Conservation (phyloP, 1,140 invertebrate species). For the Calliphora vicina region DNA sequence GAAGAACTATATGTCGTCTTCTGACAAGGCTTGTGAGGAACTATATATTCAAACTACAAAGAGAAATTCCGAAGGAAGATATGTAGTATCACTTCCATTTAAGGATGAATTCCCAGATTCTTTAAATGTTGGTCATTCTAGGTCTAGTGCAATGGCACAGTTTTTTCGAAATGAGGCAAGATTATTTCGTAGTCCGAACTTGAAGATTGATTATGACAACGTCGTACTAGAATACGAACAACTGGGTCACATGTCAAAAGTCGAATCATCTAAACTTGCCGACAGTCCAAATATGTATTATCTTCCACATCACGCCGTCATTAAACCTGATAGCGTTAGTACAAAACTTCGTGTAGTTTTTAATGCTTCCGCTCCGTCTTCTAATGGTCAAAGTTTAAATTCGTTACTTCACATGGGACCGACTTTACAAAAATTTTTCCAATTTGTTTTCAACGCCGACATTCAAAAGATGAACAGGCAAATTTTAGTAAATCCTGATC, state of each 20-base stretch:
- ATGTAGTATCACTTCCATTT: too few relatives aligned
- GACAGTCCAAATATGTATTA: too few relatives aligned
- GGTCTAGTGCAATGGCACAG: not conserved
- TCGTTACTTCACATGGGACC: not conserved
- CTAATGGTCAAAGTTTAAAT: not conserved
- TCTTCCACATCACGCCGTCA: slow-evolving; percentile 20
- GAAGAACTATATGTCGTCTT: too few relatives aligned
- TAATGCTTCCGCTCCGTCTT: not conserved
- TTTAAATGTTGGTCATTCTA: not conserved
- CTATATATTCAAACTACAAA: not conserved
- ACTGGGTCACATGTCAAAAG: too few relatives aligned
- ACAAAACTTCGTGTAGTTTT: not conserved
- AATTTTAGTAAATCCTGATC: not conserved
- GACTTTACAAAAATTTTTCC: not conserved
- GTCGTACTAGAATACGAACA: not conserved
- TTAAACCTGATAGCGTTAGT: not conserved
- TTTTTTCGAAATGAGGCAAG: not conserved
- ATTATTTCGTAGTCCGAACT: not conserved
- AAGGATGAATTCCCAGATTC: not conserved
- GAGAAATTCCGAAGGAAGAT: too few relatives aligned
- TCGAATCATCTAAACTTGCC: too few relatives aligned
- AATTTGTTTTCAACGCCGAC: slow-evolving; percentile 17
- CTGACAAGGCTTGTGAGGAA: not conserved
- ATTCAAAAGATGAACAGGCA: slow-evolving; percentile 19
- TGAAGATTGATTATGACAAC: not conserved